phyloP scores from a whole-genome alignment of 2,797 vertebrate species.

The Limosa lapponica region DNA sequence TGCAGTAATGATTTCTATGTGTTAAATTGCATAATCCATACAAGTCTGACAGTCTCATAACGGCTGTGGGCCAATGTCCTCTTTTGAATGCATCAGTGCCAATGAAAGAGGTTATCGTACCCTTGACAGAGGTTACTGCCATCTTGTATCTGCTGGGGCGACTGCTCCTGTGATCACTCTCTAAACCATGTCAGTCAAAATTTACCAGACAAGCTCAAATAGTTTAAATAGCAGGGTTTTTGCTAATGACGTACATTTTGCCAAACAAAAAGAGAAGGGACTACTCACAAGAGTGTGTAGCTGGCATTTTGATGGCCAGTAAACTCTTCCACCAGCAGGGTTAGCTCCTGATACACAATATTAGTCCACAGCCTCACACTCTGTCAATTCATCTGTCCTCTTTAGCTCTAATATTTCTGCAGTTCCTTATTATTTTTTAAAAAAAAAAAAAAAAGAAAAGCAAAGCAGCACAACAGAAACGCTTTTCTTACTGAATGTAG shows the following conservation, averaged over 20 bases:
- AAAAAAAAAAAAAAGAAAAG: neutral
- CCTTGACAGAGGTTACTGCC: slow-evolving; percentile 5
- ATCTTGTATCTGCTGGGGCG: neutral
- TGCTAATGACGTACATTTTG: neutral
- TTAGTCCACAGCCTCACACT: neutral
- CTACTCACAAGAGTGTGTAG: neutral
- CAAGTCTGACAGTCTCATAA: slow-evolving; percentile 39
- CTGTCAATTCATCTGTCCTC: neutral
- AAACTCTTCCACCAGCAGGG: neutral
- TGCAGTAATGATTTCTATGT: slow-evolving; percentile 51
- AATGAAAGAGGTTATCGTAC: neutral
- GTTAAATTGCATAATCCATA: slow-evolving; percentile 67
- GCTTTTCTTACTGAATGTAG: neutral
- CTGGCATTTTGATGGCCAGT: neutral
- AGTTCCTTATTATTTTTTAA: neutral
- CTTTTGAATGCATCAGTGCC: slow-evolving; percentile 25
- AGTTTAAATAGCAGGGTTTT: neutral
- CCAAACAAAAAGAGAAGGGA: neutral
- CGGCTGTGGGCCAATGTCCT: neutral
- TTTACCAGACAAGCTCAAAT: neutral
- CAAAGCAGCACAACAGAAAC: neutral
- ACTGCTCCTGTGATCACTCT: neutral
- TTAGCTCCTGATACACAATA: neutral
- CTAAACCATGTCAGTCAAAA: neutral
- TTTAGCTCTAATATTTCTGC: neutral